These are phyloP conservation scores for Cremastinae sp. DNA, from an alignment of 2,888 invertebrate genomes.

Conservation along the genomic window DNA sequence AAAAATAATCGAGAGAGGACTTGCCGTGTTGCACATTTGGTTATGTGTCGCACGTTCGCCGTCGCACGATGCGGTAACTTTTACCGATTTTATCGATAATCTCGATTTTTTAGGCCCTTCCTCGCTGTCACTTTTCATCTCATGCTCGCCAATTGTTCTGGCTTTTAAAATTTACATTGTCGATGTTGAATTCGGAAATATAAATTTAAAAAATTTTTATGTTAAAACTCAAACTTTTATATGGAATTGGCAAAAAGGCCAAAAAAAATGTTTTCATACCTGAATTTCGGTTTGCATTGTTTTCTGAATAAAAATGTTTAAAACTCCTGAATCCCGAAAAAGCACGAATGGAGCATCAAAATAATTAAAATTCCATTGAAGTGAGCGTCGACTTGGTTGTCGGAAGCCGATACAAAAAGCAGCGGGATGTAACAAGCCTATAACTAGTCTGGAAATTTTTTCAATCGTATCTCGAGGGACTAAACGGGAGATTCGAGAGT, in stretches of 20 bases:
- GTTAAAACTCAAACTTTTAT: no score
- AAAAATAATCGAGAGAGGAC: conserved; percentile 29
- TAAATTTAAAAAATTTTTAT: no score
- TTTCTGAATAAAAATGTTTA: no score
- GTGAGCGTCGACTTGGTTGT: not conserved
- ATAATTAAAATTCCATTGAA: no score
- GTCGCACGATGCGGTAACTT: conserved; percentile 60
- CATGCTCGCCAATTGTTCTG: conserved; percentile 23
- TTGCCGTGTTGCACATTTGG: conserved; percentile 58
- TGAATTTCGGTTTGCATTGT: not conserved
- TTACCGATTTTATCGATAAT: conserved; percentile 79
- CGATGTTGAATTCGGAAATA: no score
- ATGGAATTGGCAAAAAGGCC: no score
- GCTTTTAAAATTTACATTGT: conserved; percentile 20
- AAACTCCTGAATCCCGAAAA: no score
- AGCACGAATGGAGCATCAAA: no score
- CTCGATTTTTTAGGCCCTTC: conserved; percentile 78
- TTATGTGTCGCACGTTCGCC: conserved; percentile 63
- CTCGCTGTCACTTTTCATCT: conserved; percentile 59
- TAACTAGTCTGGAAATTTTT: conserved; percentile 23
- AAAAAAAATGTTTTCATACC: not conserved
- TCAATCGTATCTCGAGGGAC: conserved; percentile 32
- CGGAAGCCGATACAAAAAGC: conserved; percentile 31
- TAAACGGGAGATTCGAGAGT: conserved; percentile 11
- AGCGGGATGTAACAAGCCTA: not conserved